phyloP scores from a whole-genome alignment of 53 echinoderm and acorn worm genomes.

The Apostichopus leukothele region DNA sequence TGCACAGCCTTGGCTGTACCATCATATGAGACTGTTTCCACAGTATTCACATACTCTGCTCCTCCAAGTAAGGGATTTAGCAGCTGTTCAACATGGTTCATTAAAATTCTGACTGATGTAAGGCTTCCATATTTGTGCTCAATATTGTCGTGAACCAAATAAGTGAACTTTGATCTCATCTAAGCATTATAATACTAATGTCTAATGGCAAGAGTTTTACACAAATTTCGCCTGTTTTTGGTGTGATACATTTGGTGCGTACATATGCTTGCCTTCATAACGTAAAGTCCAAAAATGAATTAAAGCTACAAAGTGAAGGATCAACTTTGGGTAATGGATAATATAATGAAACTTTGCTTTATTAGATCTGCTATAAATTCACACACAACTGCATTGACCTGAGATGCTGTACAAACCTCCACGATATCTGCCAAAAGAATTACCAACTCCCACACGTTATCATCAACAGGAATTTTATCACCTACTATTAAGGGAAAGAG shows the following conservation, averaged over 20 bases:
- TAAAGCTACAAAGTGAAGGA: conserved; percentile 10
- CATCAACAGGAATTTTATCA: conserved; percentile 39
- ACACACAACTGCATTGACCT: background rate
- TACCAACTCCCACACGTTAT: conserved; percentile 26
- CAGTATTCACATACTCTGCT: too few species aligned
- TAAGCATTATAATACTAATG: conserved; percentile 33
- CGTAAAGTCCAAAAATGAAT: conserved; percentile 11
- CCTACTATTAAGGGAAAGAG: conserved; percentile 57
- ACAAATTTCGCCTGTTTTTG: conserved; percentile 40
- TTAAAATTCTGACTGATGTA: background rate
- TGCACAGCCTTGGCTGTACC: too few species aligned
- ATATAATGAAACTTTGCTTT: conserved; percentile 45
- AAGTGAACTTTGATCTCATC: conserved; percentile 1
- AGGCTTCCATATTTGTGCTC: background rate
- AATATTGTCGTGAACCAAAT: background rate
- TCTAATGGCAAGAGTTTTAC: conserved; percentile 14
- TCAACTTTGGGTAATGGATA: conserved; percentile 30
- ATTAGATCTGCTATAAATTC: conserved; percentile 24
- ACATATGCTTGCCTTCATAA: conserved; percentile 39
- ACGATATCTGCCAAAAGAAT: conserved; percentile 12
- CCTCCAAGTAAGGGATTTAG: too few species aligned
- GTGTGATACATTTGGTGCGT: conserved; percentile 12
- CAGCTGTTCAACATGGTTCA: background rate
- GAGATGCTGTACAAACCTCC: background rate
- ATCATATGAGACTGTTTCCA: too few species aligned